A percentile compares a stretch with the other conserved stretches of the same genome.
phyloP scores from a whole-genome alignment of 2,113 vertebrate genomes.

The Hylia prasina region DNA sequence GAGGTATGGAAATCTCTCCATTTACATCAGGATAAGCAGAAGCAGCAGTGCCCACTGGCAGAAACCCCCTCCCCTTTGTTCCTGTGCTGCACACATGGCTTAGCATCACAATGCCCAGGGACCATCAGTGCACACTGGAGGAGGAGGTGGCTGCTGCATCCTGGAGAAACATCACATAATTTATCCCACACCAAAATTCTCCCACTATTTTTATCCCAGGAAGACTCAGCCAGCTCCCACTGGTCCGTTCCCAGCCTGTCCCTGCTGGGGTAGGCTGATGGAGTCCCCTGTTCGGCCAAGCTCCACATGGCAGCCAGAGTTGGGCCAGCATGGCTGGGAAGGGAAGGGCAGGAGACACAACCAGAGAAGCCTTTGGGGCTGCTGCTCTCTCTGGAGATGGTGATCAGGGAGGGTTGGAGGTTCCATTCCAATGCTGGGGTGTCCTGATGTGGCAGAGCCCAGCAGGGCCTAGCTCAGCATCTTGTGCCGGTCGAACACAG shows the following conservation, averaged over 20 bases:
- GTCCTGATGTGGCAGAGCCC: not conserved
- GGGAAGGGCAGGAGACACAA: not conserved
- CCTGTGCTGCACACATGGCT: not conserved
- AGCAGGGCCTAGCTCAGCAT: slow-evolving; percentile 84
- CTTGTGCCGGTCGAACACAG: slow-evolving; percentile 94
- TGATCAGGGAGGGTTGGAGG: not conserved
- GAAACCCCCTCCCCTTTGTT: not conserved
- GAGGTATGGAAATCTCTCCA: not conserved
- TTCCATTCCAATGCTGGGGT: not conserved
- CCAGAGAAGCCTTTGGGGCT: not conserved
- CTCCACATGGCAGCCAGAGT: not conserved
- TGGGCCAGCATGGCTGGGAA: fast-evolving
- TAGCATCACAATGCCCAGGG: fast-evolving
- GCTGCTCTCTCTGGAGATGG: not conserved
- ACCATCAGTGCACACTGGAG: not conserved
- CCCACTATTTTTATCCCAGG: not conserved
- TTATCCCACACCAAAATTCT: not conserved
- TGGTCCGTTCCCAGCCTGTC: fast-evolving
- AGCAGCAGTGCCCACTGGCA: not conserved
- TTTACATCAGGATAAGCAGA: not conserved
- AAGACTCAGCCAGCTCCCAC: not conserved
- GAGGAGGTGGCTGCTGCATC: not conserved
- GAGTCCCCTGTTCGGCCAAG: fast-evolving
- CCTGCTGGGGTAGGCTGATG: not conserved
- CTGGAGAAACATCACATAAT: not conserved